Percentiles rank a stretch among this genome's conserved stretches.
Conservation (phyloP, 1,140 invertebrate genomes). For the Drosophila willistoni region DNA sequence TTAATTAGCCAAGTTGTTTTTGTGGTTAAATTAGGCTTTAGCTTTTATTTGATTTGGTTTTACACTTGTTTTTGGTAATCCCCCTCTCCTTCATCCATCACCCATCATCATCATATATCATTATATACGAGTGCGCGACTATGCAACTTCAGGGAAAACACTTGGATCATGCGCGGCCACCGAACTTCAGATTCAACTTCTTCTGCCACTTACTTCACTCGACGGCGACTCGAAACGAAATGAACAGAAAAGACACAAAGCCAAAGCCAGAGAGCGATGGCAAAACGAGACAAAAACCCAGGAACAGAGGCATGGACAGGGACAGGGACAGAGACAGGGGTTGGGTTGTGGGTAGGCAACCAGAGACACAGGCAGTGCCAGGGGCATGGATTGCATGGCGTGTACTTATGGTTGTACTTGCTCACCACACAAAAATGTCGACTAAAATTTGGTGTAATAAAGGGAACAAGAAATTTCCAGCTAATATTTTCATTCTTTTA, state of each 20-base stretch:
- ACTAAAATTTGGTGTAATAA: not conserved
- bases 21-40: slow-evolving; percentile 1
- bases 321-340: not conserved
- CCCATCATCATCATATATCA: slow-evolving; percentile 19
- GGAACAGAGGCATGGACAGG: not conserved
- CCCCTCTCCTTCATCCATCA: not conserved
- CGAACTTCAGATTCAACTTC: slow-evolving; percentile 26
- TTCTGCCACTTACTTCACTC: slow-evolving; percentile 41
- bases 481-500: too few relatives aligned
- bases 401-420: not conserved
- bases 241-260: slow-evolving; percentile 45
- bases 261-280: slow-evolving; percentile 15
- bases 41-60: not conserved
- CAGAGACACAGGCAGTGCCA: not conserved
- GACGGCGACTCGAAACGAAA: slow-evolving; percentile 44
- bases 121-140: not conserved
- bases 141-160: slow-evolving; percentile 13
- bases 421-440: slow-evolving; percentile 42
- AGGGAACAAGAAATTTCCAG: too few relatives aligned
- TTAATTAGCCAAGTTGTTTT: slow-evolving; percentile 8
- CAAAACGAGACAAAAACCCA: not conserved
- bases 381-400: not conserved
- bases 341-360: too few relatives aligned
- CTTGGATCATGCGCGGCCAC: slow-evolving; percentile 43
- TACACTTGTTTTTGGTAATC: slow-evolving; percentile 16